Percentiles rank a stretch among this genome's conserved stretches.
These are phyloP conservation scores for Drosophila aff. DNA, from an alignment of 1,140 invertebrate species.

Conservation along the genomic window DNA sequence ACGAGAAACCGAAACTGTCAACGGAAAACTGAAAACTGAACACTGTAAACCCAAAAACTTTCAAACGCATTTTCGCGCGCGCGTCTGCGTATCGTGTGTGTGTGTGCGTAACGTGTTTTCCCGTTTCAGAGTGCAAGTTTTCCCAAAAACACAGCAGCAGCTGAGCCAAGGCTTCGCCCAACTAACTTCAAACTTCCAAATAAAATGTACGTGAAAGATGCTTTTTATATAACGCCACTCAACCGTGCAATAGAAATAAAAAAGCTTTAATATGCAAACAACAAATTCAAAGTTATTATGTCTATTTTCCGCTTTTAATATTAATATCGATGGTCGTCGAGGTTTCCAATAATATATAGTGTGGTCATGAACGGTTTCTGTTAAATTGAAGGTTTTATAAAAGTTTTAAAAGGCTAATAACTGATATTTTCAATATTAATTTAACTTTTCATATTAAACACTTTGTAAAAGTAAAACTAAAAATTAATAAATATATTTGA, in stretches of 20 bases:
- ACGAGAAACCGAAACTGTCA: slow-evolving; percentile 10
- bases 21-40: slow-evolving; percentile 12
- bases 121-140: slow-evolving; percentile 34
- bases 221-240: slow-evolving; percentile 39
- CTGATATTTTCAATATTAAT: not conserved
- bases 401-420: not conserved
- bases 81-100: not conserved
- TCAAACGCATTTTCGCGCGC: slow-evolving; percentile 47
- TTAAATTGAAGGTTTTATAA: not conserved
- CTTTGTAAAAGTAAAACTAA: too few relatives aligned
- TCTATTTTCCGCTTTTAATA: not conserved
- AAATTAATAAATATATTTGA: too few relatives aligned
- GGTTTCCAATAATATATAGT: not conserved
- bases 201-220: slow-evolving; percentile 47
- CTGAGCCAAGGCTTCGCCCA: slow-evolving; percentile 35
- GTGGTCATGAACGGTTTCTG: not conserved
- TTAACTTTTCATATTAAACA: not conserved
- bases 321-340: slow-evolving; percentile 11
- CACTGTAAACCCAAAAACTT: slow-evolving; percentile 31
- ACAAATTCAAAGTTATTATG: slow-evolving; percentile 1
- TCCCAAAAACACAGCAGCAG: slow-evolving; percentile 28
- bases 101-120: slow-evolving; percentile 41
- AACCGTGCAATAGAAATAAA: slow-evolving; percentile 6
- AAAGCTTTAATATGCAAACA: not conserved
- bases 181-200: slow-evolving; percentile 31